Conservation (phyloP, 2,888 invertebrate genomes). For the Nomada hirtipes region DNA sequence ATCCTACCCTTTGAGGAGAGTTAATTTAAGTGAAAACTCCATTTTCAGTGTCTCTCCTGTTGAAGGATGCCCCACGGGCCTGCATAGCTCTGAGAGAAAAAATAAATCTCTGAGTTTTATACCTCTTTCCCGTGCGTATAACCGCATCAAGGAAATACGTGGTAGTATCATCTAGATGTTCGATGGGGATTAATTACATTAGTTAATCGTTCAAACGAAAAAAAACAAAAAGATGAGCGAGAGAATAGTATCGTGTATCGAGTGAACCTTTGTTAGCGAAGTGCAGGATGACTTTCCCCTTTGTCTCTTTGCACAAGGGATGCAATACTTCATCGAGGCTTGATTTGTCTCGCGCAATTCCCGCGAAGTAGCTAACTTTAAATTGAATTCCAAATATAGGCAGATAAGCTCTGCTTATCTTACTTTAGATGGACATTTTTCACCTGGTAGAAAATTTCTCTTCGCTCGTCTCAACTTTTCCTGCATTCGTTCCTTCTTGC, state of each 20-base stretch:
- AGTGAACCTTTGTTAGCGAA: slow-evolving; percentile 21
- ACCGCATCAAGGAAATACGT: background rate
- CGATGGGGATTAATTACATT: background rate
- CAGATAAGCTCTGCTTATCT: slow-evolving; percentile 28
- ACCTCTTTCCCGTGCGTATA: slow-evolving; percentile 36
- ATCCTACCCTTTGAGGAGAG: slow-evolving; percentile 62
- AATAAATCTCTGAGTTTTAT: slow-evolving; percentile 53
- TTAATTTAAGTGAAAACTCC: slow-evolving; percentile 73
- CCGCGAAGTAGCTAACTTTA: slow-evolving; percentile 58
- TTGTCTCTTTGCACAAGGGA: background rate
- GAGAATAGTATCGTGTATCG: slow-evolving; percentile 57
- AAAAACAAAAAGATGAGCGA: background rate
- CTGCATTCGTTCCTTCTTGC: background rate
- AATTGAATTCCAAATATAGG: slow-evolving; percentile 67
- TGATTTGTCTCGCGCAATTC: slow-evolving; percentile 62
- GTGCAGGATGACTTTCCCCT: slow-evolving; percentile 12
- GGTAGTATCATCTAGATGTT: background rate
- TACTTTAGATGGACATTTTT: slow-evolving; percentile 61
- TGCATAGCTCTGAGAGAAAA: slow-evolving; percentile 37
- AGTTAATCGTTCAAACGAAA: slow-evolving; percentile 30
- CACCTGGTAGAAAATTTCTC: slow-evolving; percentile 18
- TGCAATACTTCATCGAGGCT: slow-evolving; percentile 39
- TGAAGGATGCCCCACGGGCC: slow-evolving; percentile 45
- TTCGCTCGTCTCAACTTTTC: background rate
- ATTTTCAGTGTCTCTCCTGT: slow-evolving; percentile 65